These are phyloP conservation scores for Sylvia atricapilla DNA, from an alignment of 2,113 vertebrate genomes.

Conservation along the genomic window DNA sequence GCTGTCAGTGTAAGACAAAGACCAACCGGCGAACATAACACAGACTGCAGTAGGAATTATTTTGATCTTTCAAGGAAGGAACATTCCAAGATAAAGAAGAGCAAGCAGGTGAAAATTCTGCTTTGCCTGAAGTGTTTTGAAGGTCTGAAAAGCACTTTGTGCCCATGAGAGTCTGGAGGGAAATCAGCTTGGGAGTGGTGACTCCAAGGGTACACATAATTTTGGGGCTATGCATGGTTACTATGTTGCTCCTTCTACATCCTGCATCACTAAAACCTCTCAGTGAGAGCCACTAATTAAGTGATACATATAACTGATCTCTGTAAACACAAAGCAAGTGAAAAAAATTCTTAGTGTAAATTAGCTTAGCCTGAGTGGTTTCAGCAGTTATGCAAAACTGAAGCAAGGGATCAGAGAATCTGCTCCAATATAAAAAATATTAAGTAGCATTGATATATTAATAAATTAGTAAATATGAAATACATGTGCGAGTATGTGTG, in stretches of 20 bases:
- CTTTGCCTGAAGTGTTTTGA: not conserved
- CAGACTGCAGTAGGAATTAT: not conserved
- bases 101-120: not conserved
- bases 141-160: not conserved
- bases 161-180: not conserved
- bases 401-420: not conserved
- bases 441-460: not conserved
- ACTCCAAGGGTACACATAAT: not conserved
- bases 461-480: not conserved
- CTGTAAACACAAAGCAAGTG: not conserved
- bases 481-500: accelerated
- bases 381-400: not conserved
- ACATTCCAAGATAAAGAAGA: not conserved
- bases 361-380: not conserved
- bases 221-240: accelerated
- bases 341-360: not conserved
- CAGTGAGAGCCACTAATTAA: not conserved
- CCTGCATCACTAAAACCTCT: not conserved
- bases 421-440: not conserved
- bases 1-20: not conserved
- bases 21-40: not conserved
- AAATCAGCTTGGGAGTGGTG: not conserved
- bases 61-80: not conserved
- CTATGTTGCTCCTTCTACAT: not conserved
- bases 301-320: not conserved